phyloP scores from a whole-genome alignment of 1,140 invertebrate genomes.

The Oreohelix idahoensis region DNA sequence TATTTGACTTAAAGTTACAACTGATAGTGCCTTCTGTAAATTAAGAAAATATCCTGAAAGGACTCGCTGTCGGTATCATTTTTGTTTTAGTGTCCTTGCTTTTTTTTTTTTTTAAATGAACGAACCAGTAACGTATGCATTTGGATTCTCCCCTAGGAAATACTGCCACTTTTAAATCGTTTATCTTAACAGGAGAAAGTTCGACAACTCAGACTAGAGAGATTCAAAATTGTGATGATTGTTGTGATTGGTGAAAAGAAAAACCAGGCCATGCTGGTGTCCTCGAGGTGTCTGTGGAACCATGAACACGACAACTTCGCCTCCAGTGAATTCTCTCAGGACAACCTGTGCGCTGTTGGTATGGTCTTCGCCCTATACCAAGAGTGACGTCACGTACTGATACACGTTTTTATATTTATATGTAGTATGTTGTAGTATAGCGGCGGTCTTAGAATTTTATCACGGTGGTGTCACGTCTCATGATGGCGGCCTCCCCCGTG shows the following conservation, averaged over 20 bases:
- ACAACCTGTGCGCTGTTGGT: slow-evolving; percentile 61
- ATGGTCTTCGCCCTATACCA: slow-evolving; percentile 70
- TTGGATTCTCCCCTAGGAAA: not conserved
- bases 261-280: slow-evolving; percentile 60
- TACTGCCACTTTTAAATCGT: not conserved
- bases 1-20: too few relatives aligned
- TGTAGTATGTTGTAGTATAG: too few relatives aligned
- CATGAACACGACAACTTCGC: slow-evolving; percentile 66
- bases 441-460: too few relatives aligned
- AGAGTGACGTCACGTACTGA: slow-evolving; percentile 51
- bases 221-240: slow-evolving; percentile 67
- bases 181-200: slow-evolving; percentile 50
- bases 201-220: slow-evolving; percentile 53
- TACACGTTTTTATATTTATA: too few relatives aligned
- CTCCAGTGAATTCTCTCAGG: slow-evolving; percentile 54
- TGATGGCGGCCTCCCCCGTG: too few relatives aligned
- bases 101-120: too few relatives aligned
- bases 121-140: too few relatives aligned
- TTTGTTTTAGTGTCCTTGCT: too few relatives aligned
- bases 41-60: too few relatives aligned
- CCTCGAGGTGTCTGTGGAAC: slow-evolving; percentile 70
- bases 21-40: too few relatives aligned
- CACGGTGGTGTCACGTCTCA: too few relatives aligned
- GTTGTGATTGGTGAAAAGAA: slow-evolving; percentile 63
- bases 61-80: too few relatives aligned